Evolutionary conservation across 2,888 invertebrate genomes (phyloP).

Genomic region (Pheosia tremula): DNA sequence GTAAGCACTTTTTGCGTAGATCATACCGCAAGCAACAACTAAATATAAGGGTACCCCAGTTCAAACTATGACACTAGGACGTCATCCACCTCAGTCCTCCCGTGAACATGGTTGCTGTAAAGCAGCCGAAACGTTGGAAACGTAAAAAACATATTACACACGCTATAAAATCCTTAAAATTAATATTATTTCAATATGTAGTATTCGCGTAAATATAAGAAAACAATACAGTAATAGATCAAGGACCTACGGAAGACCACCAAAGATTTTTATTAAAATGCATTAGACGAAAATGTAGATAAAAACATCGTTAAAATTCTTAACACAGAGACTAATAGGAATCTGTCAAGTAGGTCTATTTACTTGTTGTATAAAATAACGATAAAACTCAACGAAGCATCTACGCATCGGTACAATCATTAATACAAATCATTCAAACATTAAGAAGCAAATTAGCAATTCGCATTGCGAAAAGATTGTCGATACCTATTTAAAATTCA

Average conservation of each 20-base stretch:
- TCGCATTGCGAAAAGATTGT: slow-evolving; percentile 18
- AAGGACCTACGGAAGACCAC: neutral
- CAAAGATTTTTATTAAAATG: slow-evolving; percentile 1
- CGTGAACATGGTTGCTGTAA: too few species aligned
- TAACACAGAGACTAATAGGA: slow-evolving; percentile 12
- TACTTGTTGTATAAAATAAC: slow-evolving; percentile 19
- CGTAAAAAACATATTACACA: too few species aligned
- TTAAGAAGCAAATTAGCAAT: slow-evolving; percentile 30
- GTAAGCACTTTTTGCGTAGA: too few species aligned
- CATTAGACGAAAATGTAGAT: slow-evolving; percentile 2
- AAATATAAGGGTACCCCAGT: too few species aligned
- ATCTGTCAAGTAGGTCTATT: slow-evolving; percentile 16
- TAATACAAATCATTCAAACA: slow-evolving; percentile 24
- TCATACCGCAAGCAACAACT: too few species aligned
- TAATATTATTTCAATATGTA: too few species aligned
- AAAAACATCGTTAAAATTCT: slow-evolving; percentile 5
- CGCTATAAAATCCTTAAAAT: too few species aligned
- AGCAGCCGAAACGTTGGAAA: too few species aligned
- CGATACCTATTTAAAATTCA: slow-evolving; percentile 33
- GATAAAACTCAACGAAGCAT: slow-evolving; percentile 19
- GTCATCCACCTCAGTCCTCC: too few species aligned
- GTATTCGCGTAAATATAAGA: too few species aligned
- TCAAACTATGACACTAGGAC: too few species aligned
- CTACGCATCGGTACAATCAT: slow-evolving; percentile 15
- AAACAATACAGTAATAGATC: too few species aligned